Evolutionary conservation across 2,113 vertebrate species (phyloP).

Genomic region (Odocoileus hemionus): DNA sequence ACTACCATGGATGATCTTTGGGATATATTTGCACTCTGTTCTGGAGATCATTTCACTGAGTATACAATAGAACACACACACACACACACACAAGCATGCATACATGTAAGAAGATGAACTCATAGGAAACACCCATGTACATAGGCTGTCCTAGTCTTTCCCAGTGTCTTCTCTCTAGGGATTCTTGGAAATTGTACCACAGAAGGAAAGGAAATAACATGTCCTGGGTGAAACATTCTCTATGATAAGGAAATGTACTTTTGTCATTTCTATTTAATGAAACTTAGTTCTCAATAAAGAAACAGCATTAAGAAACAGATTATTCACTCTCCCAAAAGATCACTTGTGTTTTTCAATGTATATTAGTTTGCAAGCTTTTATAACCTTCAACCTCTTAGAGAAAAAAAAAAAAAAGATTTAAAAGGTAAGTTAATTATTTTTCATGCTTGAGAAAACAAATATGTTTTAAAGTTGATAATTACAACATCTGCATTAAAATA

Average conservation of each 20-base stretch:
- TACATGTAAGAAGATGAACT: not conserved
- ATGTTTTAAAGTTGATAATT: not conserved
- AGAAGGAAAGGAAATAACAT: not conserved
- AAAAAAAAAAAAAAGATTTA: not conserved
- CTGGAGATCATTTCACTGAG: not conserved
- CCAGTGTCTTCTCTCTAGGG: not conserved
- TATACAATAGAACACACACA: not conserved
- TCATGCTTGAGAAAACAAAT: not conserved
- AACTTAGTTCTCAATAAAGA: not conserved
- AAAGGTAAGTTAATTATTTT: not conserved
- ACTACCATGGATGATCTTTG: not conserved
- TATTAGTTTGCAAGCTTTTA: not conserved
- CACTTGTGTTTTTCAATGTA: not conserved
- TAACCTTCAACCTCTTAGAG: not conserved
- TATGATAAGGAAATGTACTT: not conserved
- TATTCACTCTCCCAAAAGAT: not conserved
- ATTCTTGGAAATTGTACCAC: not conserved
- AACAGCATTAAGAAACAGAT: not conserved
- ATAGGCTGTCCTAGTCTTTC: not conserved
- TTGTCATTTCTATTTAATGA: not conserved
- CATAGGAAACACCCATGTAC: not conserved
- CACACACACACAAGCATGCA: not conserved
- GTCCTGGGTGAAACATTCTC: not conserved
- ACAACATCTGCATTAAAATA: not conserved
- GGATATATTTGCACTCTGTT: not conserved